Base-by-base conservation (phyloP, 2,888 invertebrate species). In the Stegana nigrithorax region DNA sequence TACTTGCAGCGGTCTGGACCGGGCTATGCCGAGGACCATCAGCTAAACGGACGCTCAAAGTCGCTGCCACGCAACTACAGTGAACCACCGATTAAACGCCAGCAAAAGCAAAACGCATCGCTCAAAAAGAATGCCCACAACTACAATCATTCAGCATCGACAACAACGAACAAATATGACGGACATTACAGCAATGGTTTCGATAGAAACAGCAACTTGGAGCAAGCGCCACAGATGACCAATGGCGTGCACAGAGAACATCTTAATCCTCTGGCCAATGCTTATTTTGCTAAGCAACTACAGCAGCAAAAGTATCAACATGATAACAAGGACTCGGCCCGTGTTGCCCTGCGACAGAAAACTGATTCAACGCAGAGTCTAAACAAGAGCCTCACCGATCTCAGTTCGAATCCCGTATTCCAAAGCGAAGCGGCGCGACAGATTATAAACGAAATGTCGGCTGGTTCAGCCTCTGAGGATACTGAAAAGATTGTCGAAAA, bases 391-490 rank as follows among this genome's bases (percentile, higher is more conserved):
- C 72, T 85, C 12, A 83, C 79, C 8, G 90, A 93, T 74, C 82
- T 93, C 68, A 93, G 93, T 23, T 93, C 93, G 0, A 81, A 92
- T 39, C 82, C 84, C 1, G 91, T 93, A 60, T 95, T 94, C 84
- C 93, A 94, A 81, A 94, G 94, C 80, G 94, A 94, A 83, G 93
- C 94, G 1, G 94, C 95, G 1, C 90, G 91, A 66, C 93, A 94
- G 85, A 95, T 95, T 58, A 93, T 94, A 68, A 93, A 92, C 67
- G 94, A 94, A 86, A 91, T 94, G 90, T 84, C 86, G 39, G 87
- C 86, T 27, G 87, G 87, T 58, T 85, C 85, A 47, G 86, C 87
- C 47, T 85, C 85, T 0, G 86, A 89, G 77, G 83, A 85, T 73
- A 80, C 83, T 1, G 81, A 82, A 56, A 82, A 81, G 66, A 72